These are phyloP conservation scores for Megathymus violae DNA, from an alignment of 1,140 invertebrate genomes.

Conservation along the genomic window DNA sequence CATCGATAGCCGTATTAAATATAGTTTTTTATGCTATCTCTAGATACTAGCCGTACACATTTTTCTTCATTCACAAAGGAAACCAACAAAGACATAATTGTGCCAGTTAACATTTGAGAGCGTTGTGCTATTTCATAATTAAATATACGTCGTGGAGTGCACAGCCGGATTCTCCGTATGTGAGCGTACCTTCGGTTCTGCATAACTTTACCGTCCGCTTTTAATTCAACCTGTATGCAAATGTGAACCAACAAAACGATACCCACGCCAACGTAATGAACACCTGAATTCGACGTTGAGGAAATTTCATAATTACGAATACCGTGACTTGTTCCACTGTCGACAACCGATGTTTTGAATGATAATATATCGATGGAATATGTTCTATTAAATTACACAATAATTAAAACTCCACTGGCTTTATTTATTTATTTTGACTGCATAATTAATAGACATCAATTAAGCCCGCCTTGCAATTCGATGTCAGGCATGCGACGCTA, in stretches of 20 bases:
- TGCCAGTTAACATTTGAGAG: slow-evolving; percentile 20
- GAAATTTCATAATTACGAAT: slow-evolving; percentile 39
- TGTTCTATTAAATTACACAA: neutral
- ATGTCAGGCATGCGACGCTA: no score
- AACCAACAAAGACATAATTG: slow-evolving; percentile 13
- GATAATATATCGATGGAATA: neutral
- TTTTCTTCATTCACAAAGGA: neutral
- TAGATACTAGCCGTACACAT: neutral
- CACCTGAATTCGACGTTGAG: slow-evolving; percentile 35
- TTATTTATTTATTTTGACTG: no score
- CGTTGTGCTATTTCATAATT: slow-evolving; percentile 30
- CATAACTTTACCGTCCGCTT: slow-evolving; percentile 31
- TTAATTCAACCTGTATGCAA: slow-evolving; percentile 36
- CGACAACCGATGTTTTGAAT: neutral
- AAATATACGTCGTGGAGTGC: slow-evolving; percentile 23
- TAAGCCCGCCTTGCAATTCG: no score
- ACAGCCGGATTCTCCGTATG: slow-evolving; percentile 15
- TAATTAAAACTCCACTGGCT: no score
- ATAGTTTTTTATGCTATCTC: neutral
- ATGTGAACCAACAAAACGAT: slow-evolving; percentile 43
- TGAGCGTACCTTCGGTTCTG: slow-evolving; percentile 17
- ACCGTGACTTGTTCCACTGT: neutral
- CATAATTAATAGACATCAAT: no score
- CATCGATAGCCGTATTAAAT: no score
- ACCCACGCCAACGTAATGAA: slow-evolving; percentile 39